A percentile compares a stretch with the other conserved stretches of the same genome.
These are phyloP conservation scores for Danionella dracula DNA, from an alignment of 2,797 vertebrate species.

Conservation along the genomic window DNA sequence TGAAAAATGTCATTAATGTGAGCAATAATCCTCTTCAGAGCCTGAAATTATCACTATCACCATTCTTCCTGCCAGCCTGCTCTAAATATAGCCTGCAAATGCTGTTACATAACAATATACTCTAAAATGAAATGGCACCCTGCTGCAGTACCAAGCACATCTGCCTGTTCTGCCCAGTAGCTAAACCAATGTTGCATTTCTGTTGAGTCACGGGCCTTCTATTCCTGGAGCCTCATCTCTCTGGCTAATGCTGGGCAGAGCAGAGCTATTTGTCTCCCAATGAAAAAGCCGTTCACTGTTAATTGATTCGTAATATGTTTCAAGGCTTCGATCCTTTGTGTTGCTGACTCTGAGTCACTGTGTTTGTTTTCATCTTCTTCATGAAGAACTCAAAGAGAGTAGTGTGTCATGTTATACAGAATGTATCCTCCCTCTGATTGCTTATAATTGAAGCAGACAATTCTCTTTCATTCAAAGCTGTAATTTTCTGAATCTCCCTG, in stretches of 20 bases:
- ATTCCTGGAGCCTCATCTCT: not conserved
- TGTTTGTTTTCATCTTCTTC: constrained; percentile 17
- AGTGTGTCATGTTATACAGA: constrained; percentile 23
- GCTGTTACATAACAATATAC: constrained; percentile 30
- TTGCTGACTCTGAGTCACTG: constrained; percentile 17
- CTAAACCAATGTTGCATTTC: constrained; percentile 1
- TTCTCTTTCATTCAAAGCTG: constrained; percentile 26
- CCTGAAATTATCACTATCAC: constrained; percentile 13
- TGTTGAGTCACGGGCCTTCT: constrained; percentile 16
- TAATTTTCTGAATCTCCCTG: constrained; percentile 20
- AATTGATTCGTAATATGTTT: constrained; percentile 19
- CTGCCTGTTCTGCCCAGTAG: not conserved
- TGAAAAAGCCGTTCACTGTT: constrained; percentile 13
- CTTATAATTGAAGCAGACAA: constrained; percentile 19
- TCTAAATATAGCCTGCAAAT: constrained; percentile 41
- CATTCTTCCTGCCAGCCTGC: not conserved
- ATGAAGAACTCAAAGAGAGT: constrained; percentile 11
- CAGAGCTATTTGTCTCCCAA: not conserved
- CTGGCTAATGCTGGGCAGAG: constrained; percentile 1
- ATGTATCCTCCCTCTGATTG: constrained; percentile 28
- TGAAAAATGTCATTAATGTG: not conserved
- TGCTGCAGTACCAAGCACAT: not conserved
- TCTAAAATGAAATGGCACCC: constrained; percentile 27
- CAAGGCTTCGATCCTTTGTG: not conserved
- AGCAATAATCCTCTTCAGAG: constrained; percentile 4